Conservation (phyloP, 2,113 vertebrate genomes). For the Corythornis vintsioides region DNA sequence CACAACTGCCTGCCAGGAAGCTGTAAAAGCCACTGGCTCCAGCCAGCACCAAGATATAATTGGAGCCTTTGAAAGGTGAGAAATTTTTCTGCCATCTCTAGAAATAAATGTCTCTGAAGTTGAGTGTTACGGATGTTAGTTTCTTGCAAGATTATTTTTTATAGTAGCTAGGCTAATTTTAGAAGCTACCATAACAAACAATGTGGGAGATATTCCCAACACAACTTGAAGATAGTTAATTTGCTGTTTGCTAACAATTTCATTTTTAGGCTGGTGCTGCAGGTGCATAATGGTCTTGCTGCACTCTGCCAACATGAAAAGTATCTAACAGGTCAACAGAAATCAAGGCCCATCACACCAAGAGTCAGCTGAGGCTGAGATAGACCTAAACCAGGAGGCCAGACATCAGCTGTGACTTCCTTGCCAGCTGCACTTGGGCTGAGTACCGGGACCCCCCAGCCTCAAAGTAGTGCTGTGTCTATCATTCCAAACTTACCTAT, state of each 20-base stretch:
- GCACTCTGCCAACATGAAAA: background rate
- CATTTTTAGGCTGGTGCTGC: fast-evolving
- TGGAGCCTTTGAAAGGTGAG: slow-evolving; percentile 49
- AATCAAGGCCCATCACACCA: background rate
- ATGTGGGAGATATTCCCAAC: background rate
- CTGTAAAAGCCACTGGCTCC: background rate
- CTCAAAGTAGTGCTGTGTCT: background rate
- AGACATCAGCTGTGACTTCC: background rate
- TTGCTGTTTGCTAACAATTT: background rate
- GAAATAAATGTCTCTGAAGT: slow-evolving; percentile 54
- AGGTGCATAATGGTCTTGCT: background rate
- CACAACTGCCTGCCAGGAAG: background rate
- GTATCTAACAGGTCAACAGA: background rate
- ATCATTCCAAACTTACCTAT: background rate
- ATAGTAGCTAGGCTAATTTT: slow-evolving; percentile 50
- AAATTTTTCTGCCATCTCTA: slow-evolving; percentile 16
- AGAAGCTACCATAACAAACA: slow-evolving; percentile 10
- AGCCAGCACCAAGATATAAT: slow-evolving; percentile 25
- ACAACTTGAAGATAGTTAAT: background rate
- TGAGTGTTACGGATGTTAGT: background rate
- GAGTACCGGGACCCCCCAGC: background rate
- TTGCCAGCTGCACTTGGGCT: background rate
- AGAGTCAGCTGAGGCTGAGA: background rate
- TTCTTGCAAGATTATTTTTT: background rate
- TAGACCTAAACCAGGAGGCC: background rate